Percentiles rank a stretch among this genome's conserved stretches.
phyloP scores from a whole-genome alignment of 2,113 vertebrate genomes.

The Trematocara macrostoma region DNA sequence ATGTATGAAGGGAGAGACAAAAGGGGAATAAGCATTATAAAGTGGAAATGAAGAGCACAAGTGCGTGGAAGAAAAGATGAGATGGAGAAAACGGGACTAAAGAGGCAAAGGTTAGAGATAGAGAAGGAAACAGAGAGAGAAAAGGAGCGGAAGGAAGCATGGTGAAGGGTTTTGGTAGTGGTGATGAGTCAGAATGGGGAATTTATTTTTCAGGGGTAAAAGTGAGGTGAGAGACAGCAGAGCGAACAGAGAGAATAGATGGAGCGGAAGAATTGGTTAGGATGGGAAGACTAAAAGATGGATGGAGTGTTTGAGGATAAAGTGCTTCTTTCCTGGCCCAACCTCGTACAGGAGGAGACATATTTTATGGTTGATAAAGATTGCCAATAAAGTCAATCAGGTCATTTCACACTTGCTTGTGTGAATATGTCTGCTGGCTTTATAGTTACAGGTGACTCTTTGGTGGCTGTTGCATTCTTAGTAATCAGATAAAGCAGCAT shows the following conservation, averaged over 20 bases:
- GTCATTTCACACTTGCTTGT: not conserved
- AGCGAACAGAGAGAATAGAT: not conserved
- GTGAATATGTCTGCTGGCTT: not conserved
- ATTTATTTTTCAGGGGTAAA: not conserved
- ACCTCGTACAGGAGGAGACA: not conserved
- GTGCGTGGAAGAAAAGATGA: not conserved
- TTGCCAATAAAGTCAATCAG: not conserved
- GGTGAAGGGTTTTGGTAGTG: not conserved
- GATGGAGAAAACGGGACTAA: not conserved
- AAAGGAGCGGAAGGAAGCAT: not conserved
- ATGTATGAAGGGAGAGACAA: slow-evolving; percentile 6
- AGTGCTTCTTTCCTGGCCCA: not conserved
- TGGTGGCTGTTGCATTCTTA: not conserved
- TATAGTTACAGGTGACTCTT: not conserved
- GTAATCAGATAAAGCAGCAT: not conserved
- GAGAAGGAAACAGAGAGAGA: not conserved
- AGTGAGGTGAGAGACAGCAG: not conserved
- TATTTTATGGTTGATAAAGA: not conserved
- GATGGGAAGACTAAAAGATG: not conserved
- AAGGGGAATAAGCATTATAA: not conserved
- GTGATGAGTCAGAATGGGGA: not conserved
- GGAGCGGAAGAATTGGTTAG: not conserved
- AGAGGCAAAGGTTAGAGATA: not conserved
- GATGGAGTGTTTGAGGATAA: not conserved
- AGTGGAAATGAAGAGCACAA: not conserved